These are phyloP conservation scores for Diabrotica virgifera DNA, from an alignment of 1,140 invertebrate genomes.

Conservation along the genomic window DNA sequence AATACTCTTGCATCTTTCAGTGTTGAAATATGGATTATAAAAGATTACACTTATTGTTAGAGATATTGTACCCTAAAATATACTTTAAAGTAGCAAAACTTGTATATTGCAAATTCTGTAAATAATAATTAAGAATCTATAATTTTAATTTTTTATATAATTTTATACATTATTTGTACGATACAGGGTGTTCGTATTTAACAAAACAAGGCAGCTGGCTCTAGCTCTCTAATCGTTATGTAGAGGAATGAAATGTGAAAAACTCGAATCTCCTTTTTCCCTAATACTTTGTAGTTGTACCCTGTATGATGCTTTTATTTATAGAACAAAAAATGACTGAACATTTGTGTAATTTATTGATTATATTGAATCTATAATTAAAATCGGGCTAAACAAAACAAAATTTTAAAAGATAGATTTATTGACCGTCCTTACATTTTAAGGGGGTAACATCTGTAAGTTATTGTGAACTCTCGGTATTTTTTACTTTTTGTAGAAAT, in stretches of 20 bases:
- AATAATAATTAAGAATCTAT: constrained; percentile 25
- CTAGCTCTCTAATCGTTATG: constrained; percentile 23
- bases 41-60: constrained; percentile 21
- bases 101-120: constrained; percentile 26
- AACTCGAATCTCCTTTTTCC: constrained; percentile 6
- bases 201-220: constrained; percentile 24
- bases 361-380: background rate
- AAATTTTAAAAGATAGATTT: constrained; percentile 14
- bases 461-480: too few species aligned
- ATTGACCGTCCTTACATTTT: constrained; percentile 21
- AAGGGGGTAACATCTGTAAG: background rate
- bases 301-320: constrained; percentile 20
- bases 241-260: constrained; percentile 9
- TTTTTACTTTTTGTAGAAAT: too few species aligned
- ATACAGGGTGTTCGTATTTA: constrained; percentile 30
- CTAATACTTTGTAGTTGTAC: constrained; percentile 3
- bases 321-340: constrained; percentile 21
- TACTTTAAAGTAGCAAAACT: constrained; percentile 20
- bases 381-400: constrained; percentile 17
- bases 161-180: constrained; percentile 34
- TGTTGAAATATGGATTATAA: constrained; percentile 16
- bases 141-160: constrained; percentile 35
- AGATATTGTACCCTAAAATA: constrained; percentile 18
- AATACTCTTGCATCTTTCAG: constrained; percentile 23
- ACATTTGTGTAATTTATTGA: constrained; percentile 15